These are phyloP conservation scores for human (Homo sapiens) DNA, from an alignment of 2,113 vertebrate species.

Conservation along the genomic window GRCh38 chr11:15899501-15900000, in stretches of 20 bases:
- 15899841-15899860: neutral
- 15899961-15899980: neutral
- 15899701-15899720: neutral
- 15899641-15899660: neutral
- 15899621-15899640: neutral
- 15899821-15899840: neutral
- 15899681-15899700: neutral
- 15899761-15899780: neutral
- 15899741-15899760: neutral
- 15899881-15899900: neutral
- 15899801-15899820: neutral
- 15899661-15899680: neutral
- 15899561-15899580: neutral
- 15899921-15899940: neutral
- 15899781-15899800: accelerated
- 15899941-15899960: neutral
- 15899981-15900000: accelerated
- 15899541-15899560: too few relatives aligned
- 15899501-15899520: neutral
- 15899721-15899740: too few relatives aligned
- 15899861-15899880: neutral
- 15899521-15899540: neutral
- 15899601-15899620: neutral
- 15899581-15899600: neutral
- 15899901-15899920: neutral